phyloP scores from a whole-genome alignment of 2,113 vertebrate genomes.

The Macheiramphus alcinus region DNA sequence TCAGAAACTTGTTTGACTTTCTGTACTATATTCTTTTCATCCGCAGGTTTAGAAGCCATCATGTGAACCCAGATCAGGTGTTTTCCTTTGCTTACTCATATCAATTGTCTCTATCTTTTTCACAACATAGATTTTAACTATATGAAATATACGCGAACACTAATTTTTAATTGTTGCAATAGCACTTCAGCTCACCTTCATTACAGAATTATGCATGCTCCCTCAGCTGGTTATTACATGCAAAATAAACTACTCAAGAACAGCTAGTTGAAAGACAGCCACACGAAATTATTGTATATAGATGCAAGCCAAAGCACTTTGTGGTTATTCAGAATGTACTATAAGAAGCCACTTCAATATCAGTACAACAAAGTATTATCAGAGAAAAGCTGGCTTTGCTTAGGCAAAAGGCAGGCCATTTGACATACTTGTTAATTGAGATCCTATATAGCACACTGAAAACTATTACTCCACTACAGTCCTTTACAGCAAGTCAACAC shows the following conservation, averaged over 20 bases:
- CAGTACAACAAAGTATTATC: rapidly evolving
- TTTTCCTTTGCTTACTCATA: neutral
- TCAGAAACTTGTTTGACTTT: neutral
- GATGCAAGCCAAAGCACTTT: neutral
- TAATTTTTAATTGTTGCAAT: neutral
- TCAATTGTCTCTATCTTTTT: neutral
- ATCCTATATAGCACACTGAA: neutral
- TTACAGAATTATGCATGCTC: neutral
- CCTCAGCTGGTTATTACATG: neutral
- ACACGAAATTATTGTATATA: neutral
- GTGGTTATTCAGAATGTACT: neutral
- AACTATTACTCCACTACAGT: neutral
- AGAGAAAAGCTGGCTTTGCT: neutral
- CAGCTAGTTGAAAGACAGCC: neutral
- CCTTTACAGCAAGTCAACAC: neutral
- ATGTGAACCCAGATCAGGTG: rapidly evolving
- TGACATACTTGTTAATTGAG: neutral
- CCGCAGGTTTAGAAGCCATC: neutral
- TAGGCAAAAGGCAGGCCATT: neutral
- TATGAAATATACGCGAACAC: neutral
- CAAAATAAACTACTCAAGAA: neutral
- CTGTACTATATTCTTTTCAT: neutral
- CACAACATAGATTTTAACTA: neutral
- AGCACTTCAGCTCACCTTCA: neutral
- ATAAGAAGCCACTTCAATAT: neutral